Evolutionary conservation across 2,888 invertebrate species (phyloP).

Genomic region (Leptopilina syphax): DNA sequence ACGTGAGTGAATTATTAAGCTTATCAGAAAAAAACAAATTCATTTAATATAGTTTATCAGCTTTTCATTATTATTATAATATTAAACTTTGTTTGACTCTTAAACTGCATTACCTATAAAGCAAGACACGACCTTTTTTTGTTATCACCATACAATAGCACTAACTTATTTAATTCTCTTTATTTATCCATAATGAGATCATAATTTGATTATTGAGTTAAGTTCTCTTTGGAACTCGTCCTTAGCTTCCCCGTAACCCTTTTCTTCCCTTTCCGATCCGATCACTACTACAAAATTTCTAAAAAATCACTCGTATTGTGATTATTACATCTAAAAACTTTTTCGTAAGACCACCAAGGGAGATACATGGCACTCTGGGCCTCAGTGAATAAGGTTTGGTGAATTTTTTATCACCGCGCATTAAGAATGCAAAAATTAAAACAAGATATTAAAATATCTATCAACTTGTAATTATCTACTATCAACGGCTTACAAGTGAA

Average conservation of each 20-base stretch:
- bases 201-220: slow-evolving; percentile 76
- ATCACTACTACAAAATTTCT: slow-evolving; percentile 45
- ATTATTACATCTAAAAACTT: slow-evolving; percentile 35
- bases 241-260: slow-evolving; percentile 64
- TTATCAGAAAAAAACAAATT: not conserved
- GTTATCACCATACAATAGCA: slow-evolving; percentile 61
- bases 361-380: slow-evolving; percentile 53
- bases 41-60: not conserved
- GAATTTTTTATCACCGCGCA: slow-evolving; percentile 47
- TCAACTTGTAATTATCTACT: not conserved
- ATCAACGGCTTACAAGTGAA: slow-evolving; percentile 1
- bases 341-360: slow-evolving; percentile 47
- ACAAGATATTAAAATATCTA: not conserved
- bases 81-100: slow-evolving; percentile 2
- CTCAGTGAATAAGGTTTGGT: slow-evolving; percentile 38
- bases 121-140: slow-evolving; percentile 11
- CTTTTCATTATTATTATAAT: not conserved
- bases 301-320: slow-evolving; percentile 30
- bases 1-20: slow-evolving; percentile 10
- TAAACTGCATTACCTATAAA: not conserved
- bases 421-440: slow-evolving; percentile 30
- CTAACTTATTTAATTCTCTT: slow-evolving; percentile 73
- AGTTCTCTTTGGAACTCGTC: slow-evolving; percentile 77
- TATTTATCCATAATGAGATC: slow-evolving; percentile 76
- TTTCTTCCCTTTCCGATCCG: slow-evolving; percentile 53